Conservation (phyloP, 2,797 vertebrate genomes). For the Fistularia commersonii region DNA sequence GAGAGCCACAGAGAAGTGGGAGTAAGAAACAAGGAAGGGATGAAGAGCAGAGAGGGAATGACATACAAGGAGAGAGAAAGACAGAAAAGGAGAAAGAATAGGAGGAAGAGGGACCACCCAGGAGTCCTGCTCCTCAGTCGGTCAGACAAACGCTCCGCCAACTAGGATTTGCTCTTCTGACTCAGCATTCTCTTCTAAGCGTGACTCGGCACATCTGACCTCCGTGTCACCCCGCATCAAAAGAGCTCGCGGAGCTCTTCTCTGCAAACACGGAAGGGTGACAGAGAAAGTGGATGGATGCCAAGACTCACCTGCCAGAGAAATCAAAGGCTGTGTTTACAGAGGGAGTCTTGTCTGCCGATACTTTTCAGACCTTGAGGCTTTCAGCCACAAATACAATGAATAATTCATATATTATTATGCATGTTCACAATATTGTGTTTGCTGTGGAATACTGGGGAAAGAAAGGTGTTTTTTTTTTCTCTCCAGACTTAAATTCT, state of each 20-base stretch:
- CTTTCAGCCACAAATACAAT: too few species aligned
- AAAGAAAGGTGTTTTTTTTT: too few species aligned
- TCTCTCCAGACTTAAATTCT: too few species aligned
- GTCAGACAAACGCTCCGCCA: constrained; percentile 20
- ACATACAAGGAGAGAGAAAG: constrained; percentile 31
- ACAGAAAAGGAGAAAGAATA: constrained; percentile 45
- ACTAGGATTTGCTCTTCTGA: constrained; percentile 33
- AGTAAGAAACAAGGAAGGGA: constrained; percentile 9
- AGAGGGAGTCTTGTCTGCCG: too few species aligned
- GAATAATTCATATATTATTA: too few species aligned
- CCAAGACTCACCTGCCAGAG: too few species aligned
- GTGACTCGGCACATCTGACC: constrained; percentile 9
- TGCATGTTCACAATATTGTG: too few species aligned
- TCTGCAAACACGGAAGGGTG: too few species aligned
- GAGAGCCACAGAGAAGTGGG: constrained; percentile 37
- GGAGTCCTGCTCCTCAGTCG: constrained; percentile 50
- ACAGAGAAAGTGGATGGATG: too few species aligned
- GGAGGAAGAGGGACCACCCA: constrained; percentile 83
- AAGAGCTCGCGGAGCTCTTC: not conserved
- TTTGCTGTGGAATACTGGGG: too few species aligned
- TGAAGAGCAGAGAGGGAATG: constrained; percentile 21
- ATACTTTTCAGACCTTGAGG: too few species aligned
- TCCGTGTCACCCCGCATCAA: not conserved
- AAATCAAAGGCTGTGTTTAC: too few species aligned
- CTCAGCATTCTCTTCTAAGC: constrained; percentile 11